phyloP scores from a whole-genome alignment of 2,113 vertebrate species.

The Ictalurus furcatus region DNA sequence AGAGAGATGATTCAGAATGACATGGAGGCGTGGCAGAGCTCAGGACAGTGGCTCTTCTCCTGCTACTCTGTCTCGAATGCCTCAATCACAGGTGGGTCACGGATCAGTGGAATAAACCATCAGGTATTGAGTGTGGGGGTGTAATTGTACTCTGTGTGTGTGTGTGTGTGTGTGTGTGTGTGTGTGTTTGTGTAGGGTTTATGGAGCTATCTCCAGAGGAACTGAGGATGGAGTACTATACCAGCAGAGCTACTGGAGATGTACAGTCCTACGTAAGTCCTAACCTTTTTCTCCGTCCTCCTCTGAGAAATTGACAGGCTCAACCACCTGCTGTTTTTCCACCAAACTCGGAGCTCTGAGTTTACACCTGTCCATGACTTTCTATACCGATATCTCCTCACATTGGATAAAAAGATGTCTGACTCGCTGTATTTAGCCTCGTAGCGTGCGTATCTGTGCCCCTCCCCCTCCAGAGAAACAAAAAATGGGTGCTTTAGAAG shows the following conservation, averaged over 20 bases:
- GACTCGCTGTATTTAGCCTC: too few relatives aligned
- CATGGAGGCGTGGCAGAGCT: conserved; percentile 86
- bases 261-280: conserved; percentile 79
- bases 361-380: too few relatives aligned
- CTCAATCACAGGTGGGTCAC: conserved; percentile 80
- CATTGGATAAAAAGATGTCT: too few relatives aligned
- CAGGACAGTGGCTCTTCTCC: conserved; percentile 89
- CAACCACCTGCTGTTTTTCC: too few relatives aligned
- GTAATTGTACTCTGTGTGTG: conserved; percentile 15
- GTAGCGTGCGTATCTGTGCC: too few relatives aligned
- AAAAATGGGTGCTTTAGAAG: too few relatives aligned
- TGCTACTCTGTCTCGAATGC: conserved; percentile 78
- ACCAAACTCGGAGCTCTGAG: too few relatives aligned
- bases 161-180: conserved; percentile 21
- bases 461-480: too few relatives aligned
- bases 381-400: too few relatives aligned
- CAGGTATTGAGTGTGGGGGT: background rate
- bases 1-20: conserved; percentile 85
- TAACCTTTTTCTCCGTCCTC: too few relatives aligned
- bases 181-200: conserved; percentile 77
- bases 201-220: conserved; percentile 88
- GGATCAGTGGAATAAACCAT: background rate
- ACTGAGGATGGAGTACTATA: conserved; percentile 84
- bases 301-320: too few relatives aligned
- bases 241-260: conserved; percentile 75